These are phyloP conservation scores for Eueremaeus valkanovi DNA, from an alignment of 2,888 invertebrate genomes.

Conservation along the genomic window DNA sequence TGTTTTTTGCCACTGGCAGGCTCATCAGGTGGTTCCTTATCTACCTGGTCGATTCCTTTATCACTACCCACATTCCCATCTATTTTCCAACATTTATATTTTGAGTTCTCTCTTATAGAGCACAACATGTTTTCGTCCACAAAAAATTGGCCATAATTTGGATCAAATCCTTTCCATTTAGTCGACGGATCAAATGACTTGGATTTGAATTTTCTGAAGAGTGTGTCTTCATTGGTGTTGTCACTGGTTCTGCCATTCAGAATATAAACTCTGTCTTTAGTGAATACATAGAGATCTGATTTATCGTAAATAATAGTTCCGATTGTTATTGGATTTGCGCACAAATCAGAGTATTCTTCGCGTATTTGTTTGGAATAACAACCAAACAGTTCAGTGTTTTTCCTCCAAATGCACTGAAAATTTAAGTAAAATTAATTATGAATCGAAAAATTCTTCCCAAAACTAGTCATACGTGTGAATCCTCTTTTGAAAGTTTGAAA, in stretches of 20 bases:
- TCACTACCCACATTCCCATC: not conserved
- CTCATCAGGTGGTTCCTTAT: not conserved
- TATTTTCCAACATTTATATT: not conserved
- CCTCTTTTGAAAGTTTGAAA: not conserved
- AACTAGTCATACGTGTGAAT: not conserved
- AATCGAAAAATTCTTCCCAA: not conserved
- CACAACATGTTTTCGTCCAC: not conserved
- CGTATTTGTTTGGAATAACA: not conserved
- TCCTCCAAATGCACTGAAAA: slow-evolving; percentile 24
- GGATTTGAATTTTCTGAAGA: not conserved
- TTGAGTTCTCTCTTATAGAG: not conserved
- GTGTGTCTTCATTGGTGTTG: not conserved
- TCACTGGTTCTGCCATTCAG: not conserved
- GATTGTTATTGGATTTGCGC: not conserved
- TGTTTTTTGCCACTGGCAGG: not conserved
- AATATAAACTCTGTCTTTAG: not conserved
- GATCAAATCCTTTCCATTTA: slow-evolving; percentile 7
- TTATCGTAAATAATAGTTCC: slow-evolving; percentile 15
- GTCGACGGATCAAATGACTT: not conserved
- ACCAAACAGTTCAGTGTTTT: not conserved
- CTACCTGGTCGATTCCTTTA: not conserved
- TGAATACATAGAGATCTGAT: slow-evolving; percentile 17
- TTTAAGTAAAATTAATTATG: not conserved
- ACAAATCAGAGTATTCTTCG: not conserved
- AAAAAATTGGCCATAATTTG: not conserved